Base-by-base conservation (phyloP, 2,797 vertebrate genomes). In the Liasis olivaceus region DNA sequence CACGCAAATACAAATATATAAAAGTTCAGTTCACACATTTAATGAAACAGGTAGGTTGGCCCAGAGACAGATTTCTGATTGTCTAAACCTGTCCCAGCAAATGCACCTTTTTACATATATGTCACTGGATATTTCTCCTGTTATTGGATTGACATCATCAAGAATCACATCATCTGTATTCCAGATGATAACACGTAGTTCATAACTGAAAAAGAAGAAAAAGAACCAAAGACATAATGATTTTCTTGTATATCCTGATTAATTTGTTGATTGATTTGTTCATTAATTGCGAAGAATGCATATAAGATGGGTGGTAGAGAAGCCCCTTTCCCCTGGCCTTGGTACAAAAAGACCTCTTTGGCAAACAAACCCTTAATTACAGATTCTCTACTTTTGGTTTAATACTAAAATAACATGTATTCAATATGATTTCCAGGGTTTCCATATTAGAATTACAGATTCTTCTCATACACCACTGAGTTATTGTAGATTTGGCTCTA, bases 111-210 rank as follows among this genome's bases (percentile, higher is more conserved):
- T 99, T 26, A 99, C 98, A 0, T 99, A 99, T 97, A 99, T 99
- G 97, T 99, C 99, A 0, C 99, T 99, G 0, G 98, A 99, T 2
- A 97, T 97, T 85, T 98, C 98, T 91, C 99, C 99, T 0, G 99
- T 99, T 96, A 99, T 97, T 0, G 98, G 98, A 95, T 99, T 99
- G 90, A 99, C 98, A 0, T 99, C 99, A 47, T 99, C 99, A 96
- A 99, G 98, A 88, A 99, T 98, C 58, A 99, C 98, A 0, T 99
- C 97, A 0, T 99, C 99, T 0, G 98, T 99, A 96, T 99, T 99
- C 99, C 99, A 99, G 93, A 99, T 98, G 96, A 98, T 98, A 87
- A 99, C 98, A 60, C 98, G 98, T 88, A 99, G 97, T 95, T 99
- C 99, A 0, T 98, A 99, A 96, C 99, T 99, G 95, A 88, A 54